Evolutionary conservation across 2,888 invertebrate genomes (phyloP), one percentile per base, ranked within the genome.

Genomic region (Cremastobaeus sp.): DNA sequence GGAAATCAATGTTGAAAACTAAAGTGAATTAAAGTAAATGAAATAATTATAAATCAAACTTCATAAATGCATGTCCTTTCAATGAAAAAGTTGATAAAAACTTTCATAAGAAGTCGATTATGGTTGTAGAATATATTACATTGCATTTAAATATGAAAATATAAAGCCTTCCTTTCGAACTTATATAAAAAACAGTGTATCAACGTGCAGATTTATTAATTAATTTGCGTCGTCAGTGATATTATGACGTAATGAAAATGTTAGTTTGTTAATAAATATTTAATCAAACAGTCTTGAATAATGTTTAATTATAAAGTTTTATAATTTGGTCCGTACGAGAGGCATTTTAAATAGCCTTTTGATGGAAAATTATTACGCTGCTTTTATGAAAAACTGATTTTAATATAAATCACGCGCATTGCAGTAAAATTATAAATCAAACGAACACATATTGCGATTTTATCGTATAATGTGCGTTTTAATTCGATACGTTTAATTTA

Each of bases 401-500:
- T 48, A 48, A 34, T 34, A 48, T 48, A 34, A 34, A 48, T 52
- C 21, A 21, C 35, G 15, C 14, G 15, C 20, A 37, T 37, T 6
- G 15, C 25, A 20, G 37, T 25, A 37, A 35, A 52, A 37, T 52
- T 52, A 14, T 52, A 25, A 52, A 25, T 35, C 14, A 35, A 50
- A 52, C 35, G 11, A 25, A 35, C 35, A 25, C 25, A 37, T 37
- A 37, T 52, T 25, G 25, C 15, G 35, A 52, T 48, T 32, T 48
- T 48, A 48, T 34, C 37, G 18, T 37, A 15, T 35, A 52, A 52
- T 37, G 35, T 25, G 52, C n/a, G n/a, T 52, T 52, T 52, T 52
- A 25, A 21, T 52, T 35, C 25, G 25, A 15, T 20, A 37, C 21
- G 37, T 37, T 37, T 21, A 52, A 37, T 37, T 52, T 37, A n/a